These are phyloP conservation scores for Myrmophylax atrothorax DNA, from an alignment of 2,113 vertebrate genomes.

Conservation along the genomic window DNA sequence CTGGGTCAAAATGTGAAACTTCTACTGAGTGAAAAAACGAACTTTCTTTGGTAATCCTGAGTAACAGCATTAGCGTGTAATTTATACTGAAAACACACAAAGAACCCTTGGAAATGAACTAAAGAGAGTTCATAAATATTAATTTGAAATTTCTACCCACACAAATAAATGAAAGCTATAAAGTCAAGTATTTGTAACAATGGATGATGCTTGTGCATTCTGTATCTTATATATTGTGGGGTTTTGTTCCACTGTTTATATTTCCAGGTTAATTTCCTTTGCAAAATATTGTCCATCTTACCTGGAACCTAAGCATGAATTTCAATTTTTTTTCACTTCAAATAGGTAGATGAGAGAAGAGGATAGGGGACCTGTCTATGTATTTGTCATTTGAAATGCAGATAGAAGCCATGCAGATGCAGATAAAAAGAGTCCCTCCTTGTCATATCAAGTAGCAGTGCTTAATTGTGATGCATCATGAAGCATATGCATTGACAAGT, in stretches of 20 bases:
- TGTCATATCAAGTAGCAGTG: constrained; percentile 18
- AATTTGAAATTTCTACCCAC: neutral
- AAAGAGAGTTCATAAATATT: constrained; percentile 36
- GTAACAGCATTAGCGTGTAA: neutral
- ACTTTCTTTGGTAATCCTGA: neutral
- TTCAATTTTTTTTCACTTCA: neutral
- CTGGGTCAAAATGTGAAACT: neutral
- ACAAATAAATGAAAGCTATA: constrained; percentile 21
- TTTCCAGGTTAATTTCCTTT: constrained; percentile 2
- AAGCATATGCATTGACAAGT: neutral
- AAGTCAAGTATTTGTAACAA: constrained; percentile 4
- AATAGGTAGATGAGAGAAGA: constrained; percentile 1
- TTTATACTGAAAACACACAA: neutral
- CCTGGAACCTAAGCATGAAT: neutral
- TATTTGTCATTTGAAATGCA: constrained; percentile 48
- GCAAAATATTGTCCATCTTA: neutral
- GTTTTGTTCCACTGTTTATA: neutral
- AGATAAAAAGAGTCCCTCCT: constrained; percentile 25
- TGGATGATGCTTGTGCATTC: neutral
- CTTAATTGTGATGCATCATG: constrained; percentile 55
- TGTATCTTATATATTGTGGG: neutral
- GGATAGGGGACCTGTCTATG: neutral
- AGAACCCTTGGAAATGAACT: neutral
- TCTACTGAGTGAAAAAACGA: neutral
- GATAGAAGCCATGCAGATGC: constrained; percentile 5